Percentiles rank a stretch among this genome's conserved stretches.
These are phyloP conservation scores for Zaprionus africanus DNA, from an alignment of 1,140 invertebrate genomes.

Conservation along the genomic window DNA sequence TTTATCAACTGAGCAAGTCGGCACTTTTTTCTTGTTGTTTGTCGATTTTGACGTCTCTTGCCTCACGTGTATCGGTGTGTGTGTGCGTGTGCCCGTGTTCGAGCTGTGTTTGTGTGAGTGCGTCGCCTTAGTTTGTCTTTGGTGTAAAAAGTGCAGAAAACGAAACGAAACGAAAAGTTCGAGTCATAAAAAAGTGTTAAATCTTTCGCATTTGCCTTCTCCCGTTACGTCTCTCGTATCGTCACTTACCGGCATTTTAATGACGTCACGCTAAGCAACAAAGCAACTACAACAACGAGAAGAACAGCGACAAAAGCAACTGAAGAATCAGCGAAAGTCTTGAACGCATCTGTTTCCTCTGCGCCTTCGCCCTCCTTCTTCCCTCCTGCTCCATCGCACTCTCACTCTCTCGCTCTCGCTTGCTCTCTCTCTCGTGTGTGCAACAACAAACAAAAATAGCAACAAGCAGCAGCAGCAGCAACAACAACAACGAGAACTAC, in stretches of 20 bases:
- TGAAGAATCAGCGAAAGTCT: constrained; percentile 45
- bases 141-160: constrained; percentile 20
- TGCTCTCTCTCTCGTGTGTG: not conserved
- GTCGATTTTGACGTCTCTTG: constrained; percentile 43
- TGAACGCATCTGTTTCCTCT: not conserved
- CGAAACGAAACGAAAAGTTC: constrained; percentile 21
- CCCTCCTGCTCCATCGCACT: not conserved
- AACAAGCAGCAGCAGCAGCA: not conserved
- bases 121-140: constrained; percentile 30
- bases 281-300: constrained; percentile 29
- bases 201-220: constrained; percentile 8
- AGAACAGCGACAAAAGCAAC: constrained; percentile 20
- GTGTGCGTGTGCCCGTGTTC: constrained; percentile 4
- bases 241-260: constrained; percentile 69
- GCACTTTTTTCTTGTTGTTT: constrained; percentile 31
- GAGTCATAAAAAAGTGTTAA: constrained; percentile 36
- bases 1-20: constrained; percentile 34
- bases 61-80: constrained; percentile 17
- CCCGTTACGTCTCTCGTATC: constrained; percentile 30
- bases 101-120: constrained; percentile 23
- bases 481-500: not conserved
- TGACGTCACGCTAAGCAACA: constrained; percentile 66
- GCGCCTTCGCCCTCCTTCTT: not conserved
- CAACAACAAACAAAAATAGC: constrained; percentile 4
- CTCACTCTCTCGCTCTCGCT: not conserved